Percentiles rank a stretch among this genome's conserved stretches.
Evolutionary conservation across 2,888 invertebrate genomes (phyloP).

Genomic region (Phengaris arion): DNA sequence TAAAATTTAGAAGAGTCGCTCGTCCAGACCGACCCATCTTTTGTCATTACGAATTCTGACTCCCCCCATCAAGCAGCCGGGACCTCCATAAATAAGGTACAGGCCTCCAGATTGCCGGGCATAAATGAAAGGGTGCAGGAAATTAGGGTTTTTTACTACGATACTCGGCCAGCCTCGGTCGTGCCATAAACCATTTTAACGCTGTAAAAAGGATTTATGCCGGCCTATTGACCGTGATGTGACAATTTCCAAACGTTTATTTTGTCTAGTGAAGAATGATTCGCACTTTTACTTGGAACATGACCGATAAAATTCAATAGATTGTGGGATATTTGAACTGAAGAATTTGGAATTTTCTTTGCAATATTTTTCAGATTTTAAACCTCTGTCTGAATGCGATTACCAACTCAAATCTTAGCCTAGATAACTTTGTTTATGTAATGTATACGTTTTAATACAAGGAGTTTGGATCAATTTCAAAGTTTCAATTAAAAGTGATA

Average conservation of each 20-base stretch:
- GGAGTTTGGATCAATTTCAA: background rate
- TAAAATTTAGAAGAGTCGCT: slow-evolving; percentile 39
- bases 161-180: slow-evolving; percentile 60
- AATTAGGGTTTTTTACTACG: slow-evolving; percentile 78
- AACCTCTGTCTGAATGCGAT: background rate
- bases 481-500: slow-evolving; percentile 23
- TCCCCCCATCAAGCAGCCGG: slow-evolving; percentile 69
- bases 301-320: slow-evolving; percentile 20
- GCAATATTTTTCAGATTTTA: background rate
- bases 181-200: slow-evolving; percentile 73
- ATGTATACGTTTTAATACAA: background rate
- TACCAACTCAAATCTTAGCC: background rate
- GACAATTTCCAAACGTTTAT: slow-evolving; percentile 30
- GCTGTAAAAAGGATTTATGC: slow-evolving; percentile 58
- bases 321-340: background rate
- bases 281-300: slow-evolving; percentile 14
- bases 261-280: slow-evolving; percentile 20
- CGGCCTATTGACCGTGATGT: slow-evolving; percentile 41
- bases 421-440: background rate
- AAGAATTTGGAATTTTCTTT: background rate
- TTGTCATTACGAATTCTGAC: slow-evolving; percentile 76
- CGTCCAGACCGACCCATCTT: slow-evolving; percentile 56
- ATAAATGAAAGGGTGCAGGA: slow-evolving; percentile 79
- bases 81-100: slow-evolving; percentile 76
- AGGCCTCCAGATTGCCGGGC: slow-evolving; percentile 73